phyloP scores from a whole-genome alignment of 2,113 vertebrate genomes.

The Mustela lutreola region DNA sequence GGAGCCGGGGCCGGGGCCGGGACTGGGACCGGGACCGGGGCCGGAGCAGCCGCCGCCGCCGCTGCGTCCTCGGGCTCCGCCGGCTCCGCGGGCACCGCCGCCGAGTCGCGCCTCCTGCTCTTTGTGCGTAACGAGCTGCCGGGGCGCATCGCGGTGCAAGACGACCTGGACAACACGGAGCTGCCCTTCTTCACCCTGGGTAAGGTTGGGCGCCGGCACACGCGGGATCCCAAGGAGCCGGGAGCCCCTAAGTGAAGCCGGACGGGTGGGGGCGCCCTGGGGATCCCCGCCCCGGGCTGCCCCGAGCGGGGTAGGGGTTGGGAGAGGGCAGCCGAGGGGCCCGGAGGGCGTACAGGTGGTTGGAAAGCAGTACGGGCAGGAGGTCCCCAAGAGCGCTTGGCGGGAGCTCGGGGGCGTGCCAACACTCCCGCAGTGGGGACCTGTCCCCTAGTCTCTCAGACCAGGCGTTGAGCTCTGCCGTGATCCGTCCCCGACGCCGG shows the following conservation, averaged over 20 bases:
- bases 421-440: background rate
- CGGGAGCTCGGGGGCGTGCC: constrained; percentile 67
- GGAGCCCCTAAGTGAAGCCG: background rate
- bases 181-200: constrained; percentile 99
- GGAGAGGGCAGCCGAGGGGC: constrained; percentile 37
- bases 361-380: background rate
- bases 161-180: constrained; percentile 99
- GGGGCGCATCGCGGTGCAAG: constrained; percentile 96
- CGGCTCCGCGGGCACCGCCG: constrained; percentile 85
- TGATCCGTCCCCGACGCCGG: background rate
- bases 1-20: constrained; percentile 85
- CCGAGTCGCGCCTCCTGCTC: constrained; percentile 95
- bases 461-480: background rate
- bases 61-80: constrained; percentile 87
- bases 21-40: constrained; percentile 84
- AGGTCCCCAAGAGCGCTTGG: constrained; percentile 47
- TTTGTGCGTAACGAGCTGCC: constrained; percentile 98
- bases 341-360: constrained; percentile 80
- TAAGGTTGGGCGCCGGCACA: constrained; percentile 84
- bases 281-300: constrained; percentile 51
- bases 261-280: constrained; percentile 60
- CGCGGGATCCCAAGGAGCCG: background rate
- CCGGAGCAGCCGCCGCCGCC: constrained; percentile 85
- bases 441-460: background rate
- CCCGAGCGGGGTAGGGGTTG: background rate